Evolutionary conservation across 2,888 invertebrate genomes (phyloP).

Genomic region (Thumatha senex): DNA sequence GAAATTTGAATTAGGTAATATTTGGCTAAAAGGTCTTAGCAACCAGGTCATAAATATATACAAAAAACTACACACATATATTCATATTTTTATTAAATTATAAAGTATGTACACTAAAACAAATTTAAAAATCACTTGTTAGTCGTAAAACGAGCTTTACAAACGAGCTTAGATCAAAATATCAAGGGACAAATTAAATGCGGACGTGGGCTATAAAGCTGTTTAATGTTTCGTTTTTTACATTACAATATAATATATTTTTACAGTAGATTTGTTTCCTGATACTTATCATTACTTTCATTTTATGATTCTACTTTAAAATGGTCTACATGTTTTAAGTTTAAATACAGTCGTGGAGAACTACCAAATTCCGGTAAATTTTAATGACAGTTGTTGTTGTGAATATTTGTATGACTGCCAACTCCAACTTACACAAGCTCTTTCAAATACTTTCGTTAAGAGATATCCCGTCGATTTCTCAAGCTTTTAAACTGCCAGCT

Average conservation of each 20-base stretch:
- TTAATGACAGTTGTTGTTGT: neutral
- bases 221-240: constrained; percentile 32
- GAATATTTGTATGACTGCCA: no score
- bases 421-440: no score
- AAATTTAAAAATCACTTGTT: constrained; percentile 31
- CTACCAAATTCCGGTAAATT: neutral
- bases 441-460: no score
- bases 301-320: neutral
- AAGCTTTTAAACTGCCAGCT: no score
- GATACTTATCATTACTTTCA: constrained; percentile 12
- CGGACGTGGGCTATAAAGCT: constrained; percentile 33
- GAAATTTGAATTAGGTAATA: no score
- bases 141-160: constrained; percentile 27
- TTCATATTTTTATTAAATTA: neutral
- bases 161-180: constrained; percentile 31
- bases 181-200: constrained; percentile 36
- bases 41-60: no score
- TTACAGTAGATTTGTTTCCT: constrained; percentile 18
- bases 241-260: constrained; percentile 8
- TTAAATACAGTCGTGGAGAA: neutral
- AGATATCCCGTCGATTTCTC: no score
- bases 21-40: no score
- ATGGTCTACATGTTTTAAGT: neutral
- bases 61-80: neutral
- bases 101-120: constrained; percentile 15